Base-by-base conservation (phyloP, 1,140 invertebrate species). In the Diprion similis region DNA sequence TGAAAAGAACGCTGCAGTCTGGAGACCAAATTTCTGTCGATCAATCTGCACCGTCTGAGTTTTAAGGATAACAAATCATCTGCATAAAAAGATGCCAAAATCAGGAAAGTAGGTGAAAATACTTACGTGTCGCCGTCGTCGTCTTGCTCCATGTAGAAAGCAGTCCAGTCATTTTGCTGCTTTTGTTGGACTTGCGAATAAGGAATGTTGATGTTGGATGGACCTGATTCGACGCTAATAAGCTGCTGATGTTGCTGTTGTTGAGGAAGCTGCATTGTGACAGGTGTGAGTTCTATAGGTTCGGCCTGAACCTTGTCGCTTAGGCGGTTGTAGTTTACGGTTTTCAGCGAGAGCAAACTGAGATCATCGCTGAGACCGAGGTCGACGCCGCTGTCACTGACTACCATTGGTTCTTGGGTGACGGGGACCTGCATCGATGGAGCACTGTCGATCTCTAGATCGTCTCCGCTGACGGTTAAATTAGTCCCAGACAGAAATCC, bases 81-180 rank as follows among this genome's bases (percentile, higher is more conserved):
- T 37, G 24, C 24, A 37, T 37, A 37, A 37, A 3, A 37, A 37
- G 1, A 37, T 37, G 24, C 24, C 24, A 37, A 37, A 37, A 71
- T 75, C 45, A 79, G 79, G 64, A 72, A 74, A 77, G 67, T 66
- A 77, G 69, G 68, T 68, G 69, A 77, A 66, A 68, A 74, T 69
- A 92, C 92, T 92, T 89, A 93, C 92, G 93, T 94, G 81, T 94
- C 92, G 66, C 93, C 93, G 77, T 93, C 92, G 77, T 93, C 92
- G 72, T 92, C 90, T 80, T 93, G 91, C 77, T 91, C 91, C 73
- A 89, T 83, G 80, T 90, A 93, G 73, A 91, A 91, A 76, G 89
- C 82, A 83, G 91, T 85, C 89, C 91, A 91, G 47, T 71, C 65
- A 73, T 73, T 13, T 71, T 70, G 24, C 15, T 15, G 66, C 13